These are phyloP conservation scores for Eupelmus urozonus DNA, from an alignment of 2,888 invertebrate genomes.

Conservation along the genomic window DNA sequence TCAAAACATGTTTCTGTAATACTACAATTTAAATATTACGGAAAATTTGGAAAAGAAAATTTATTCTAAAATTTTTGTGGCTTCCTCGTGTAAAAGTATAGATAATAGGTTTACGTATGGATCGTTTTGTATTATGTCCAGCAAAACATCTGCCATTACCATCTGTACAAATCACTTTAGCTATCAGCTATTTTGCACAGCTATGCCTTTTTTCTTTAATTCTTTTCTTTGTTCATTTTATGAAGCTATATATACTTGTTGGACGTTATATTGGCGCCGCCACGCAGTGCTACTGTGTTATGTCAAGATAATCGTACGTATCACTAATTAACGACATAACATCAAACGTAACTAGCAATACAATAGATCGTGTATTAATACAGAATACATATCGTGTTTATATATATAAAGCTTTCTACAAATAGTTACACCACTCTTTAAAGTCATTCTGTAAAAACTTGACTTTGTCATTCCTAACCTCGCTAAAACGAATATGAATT, in stretches of 20 bases:
- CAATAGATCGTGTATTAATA: constrained; percentile 61
- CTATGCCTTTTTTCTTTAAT: too few relatives aligned
- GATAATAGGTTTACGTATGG: neutral
- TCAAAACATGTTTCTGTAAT: too few relatives aligned
- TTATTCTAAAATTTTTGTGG: constrained; percentile 20
- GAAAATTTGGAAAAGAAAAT: neutral
- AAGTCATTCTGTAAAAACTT: constrained; percentile 49
- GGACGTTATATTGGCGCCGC: constrained; percentile 73
- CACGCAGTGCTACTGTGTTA: constrained; percentile 62
- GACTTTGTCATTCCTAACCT: neutral
- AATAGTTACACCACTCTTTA: constrained; percentile 70
- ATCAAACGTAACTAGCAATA: constrained; percentile 72
- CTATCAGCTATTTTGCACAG: constrained; percentile 34
- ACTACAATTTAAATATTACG: too few relatives aligned
- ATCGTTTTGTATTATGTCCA: constrained; percentile 29
- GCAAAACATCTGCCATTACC: constrained; percentile 38
- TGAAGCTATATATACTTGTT: constrained; percentile 70
- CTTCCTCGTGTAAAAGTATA: constrained; percentile 7
- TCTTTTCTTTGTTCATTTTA: constrained; percentile 8
- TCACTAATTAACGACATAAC: constrained; percentile 72
- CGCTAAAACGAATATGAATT: constrained; percentile 21
- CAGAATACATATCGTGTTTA: constrained; percentile 32
- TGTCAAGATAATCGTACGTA: constrained; percentile 61
- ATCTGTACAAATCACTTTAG: constrained; percentile 53
- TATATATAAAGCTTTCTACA: constrained; percentile 68